A percentile compares a stretch with the other conserved stretches of the same genome.
Evolutionary conservation across 2,113 vertebrate genomes (phyloP).

Genomic region (Narcine bancroftii): DNA sequence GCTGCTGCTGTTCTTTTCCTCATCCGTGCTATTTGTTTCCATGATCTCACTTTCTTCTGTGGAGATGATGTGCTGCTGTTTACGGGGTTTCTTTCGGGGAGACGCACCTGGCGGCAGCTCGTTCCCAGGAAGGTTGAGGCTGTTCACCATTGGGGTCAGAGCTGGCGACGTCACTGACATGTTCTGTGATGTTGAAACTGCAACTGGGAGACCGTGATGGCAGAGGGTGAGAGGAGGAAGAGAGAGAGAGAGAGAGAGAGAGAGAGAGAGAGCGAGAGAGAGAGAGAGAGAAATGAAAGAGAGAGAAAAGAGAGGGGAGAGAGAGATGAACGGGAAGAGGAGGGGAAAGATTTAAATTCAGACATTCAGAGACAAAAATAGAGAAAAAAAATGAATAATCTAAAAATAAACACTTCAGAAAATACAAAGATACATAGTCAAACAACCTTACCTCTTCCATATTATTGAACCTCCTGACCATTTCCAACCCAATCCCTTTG

Average conservation of each 20-base stretch:
- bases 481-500: neutral
- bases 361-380: conserved; percentile 32
- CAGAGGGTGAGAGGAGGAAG: conserved; percentile 57
- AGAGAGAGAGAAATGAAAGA: conserved; percentile 43
- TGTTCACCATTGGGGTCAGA: conserved; percentile 63
- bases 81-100: conserved; percentile 91
- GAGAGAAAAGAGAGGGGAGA: conserved; percentile 38
- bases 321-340: conserved; percentile 51
- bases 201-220: conserved; percentile 44
- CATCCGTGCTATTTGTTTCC: conserved; percentile 95
- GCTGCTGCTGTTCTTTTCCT: conserved; percentile 71
- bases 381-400: conserved; percentile 37
- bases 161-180: conserved; percentile 50
- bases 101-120: conserved; percentile 89
- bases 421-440: neutral
- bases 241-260: conserved; percentile 31
- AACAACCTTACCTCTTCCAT: neutral
- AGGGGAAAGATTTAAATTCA: conserved; percentile 39
- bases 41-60: conserved; percentile 97
- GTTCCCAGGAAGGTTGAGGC: conserved; percentile 63
- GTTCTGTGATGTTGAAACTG: conserved; percentile 44
- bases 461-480: neutral
- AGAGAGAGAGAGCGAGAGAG: conserved; percentile 41
- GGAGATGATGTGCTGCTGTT: conserved; percentile 95
- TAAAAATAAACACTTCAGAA: neutral